Percentiles rank a stretch among this genome's conserved stretches.
Conservation (phyloP, 2,113 vertebrate genomes). For the Corythornis vintsioides region DNA sequence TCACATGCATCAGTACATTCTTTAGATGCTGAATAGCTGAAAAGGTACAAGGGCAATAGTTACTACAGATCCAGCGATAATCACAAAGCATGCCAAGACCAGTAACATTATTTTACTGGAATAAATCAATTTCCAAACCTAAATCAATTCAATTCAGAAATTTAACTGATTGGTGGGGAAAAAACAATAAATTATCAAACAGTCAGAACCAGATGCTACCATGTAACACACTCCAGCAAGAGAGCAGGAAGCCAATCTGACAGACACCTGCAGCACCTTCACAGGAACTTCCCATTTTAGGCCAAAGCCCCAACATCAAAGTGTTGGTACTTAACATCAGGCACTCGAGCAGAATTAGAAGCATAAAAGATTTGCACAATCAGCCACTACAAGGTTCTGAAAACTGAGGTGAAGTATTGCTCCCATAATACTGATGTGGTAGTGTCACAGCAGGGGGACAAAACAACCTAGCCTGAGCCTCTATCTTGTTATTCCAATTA, state of each 20-base stretch:
- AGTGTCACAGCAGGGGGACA: background rate
- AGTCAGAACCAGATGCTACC: background rate
- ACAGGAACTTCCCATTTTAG: background rate
- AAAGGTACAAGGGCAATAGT: background rate
- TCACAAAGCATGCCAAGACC: background rate
- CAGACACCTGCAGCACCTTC: background rate
- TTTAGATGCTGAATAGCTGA: background rate
- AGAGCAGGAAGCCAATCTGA: background rate
- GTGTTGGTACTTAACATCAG: background rate
- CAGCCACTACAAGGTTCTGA: background rate
- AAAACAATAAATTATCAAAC: background rate
- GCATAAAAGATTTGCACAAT: background rate
- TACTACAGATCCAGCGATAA: background rate
- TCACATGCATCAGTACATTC: background rate
- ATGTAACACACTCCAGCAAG: background rate
- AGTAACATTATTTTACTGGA: background rate
- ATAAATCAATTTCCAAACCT: background rate
- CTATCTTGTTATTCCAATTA: conserved; percentile 32
- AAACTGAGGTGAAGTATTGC: background rate
- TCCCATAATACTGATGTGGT: background rate
- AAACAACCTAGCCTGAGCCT: background rate
- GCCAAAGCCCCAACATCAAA: background rate
- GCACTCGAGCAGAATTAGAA: background rate
- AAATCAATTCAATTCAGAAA: background rate
- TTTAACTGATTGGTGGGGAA: background rate